A percentile compares a stretch with the other conserved stretches of the same genome.
These are phyloP conservation scores for Chanos chanos DNA, from an alignment of 2,797 vertebrate genomes.

Conservation along the genomic window DNA sequence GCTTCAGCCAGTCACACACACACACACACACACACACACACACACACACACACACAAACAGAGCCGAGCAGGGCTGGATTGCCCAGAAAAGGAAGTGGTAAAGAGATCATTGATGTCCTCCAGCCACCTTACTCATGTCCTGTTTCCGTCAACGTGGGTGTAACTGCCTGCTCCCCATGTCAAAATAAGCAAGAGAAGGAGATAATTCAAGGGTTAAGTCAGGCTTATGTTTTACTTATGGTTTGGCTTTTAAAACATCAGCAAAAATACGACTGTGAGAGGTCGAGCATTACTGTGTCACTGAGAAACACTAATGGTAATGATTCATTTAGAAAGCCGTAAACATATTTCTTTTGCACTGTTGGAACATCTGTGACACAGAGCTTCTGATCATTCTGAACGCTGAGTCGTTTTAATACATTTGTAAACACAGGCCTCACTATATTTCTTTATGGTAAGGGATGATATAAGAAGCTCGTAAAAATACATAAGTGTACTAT, in stretches of 20 bases:
- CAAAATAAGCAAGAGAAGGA: background rate
- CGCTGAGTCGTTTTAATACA: too few species aligned
- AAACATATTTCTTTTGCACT: too few species aligned
- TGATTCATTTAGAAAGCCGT: too few species aligned
- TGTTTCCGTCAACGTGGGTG: conserved; percentile 5
- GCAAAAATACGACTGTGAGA: too few species aligned
- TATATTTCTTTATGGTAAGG: too few species aligned
- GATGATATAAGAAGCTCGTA: too few species aligned
- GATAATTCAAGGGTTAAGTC: background rate
- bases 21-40: conserved; percentile 5
- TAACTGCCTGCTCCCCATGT: background rate
- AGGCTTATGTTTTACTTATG: background rate
- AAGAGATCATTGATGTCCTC: conserved; percentile 29
- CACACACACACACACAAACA: conserved; percentile 17
- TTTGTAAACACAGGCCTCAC: too few species aligned
- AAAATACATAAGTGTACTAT: too few species aligned
- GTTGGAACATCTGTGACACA: too few species aligned
- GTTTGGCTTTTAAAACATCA: background rate
- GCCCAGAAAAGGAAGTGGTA: conserved; percentile 42
- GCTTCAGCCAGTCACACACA: conserved; percentile 5
- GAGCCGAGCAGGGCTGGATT: conserved; percentile 22
- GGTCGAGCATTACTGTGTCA: too few species aligned
- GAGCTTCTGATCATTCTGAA: too few species aligned
- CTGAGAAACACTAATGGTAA: too few species aligned
- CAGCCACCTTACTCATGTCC: conserved; percentile 11